Conservation (phyloP, 2,888 invertebrate genomes). For the Pimpla rufipes region DNA sequence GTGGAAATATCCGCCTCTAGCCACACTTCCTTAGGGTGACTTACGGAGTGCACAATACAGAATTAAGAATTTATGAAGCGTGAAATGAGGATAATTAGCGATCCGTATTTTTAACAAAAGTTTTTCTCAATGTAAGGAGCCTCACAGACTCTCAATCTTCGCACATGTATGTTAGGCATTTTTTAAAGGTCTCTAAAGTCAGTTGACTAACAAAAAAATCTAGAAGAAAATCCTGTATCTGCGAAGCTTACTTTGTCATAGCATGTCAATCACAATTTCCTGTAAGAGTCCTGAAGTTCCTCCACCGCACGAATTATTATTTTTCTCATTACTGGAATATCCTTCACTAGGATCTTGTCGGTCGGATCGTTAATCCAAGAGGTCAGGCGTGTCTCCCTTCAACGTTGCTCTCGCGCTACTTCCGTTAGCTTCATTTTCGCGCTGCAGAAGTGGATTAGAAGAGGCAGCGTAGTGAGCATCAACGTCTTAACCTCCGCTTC, state of each 20-base stretch:
- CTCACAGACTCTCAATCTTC: too few species aligned
- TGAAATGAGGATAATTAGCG: background rate
- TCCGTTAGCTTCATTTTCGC: slow-evolving; percentile 82
- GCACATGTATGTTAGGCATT: too few species aligned
- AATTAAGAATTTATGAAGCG: background rate
- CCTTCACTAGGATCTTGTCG: slow-evolving; percentile 51
- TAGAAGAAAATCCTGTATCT: too few species aligned
- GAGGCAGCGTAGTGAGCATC: slow-evolving; percentile 17
- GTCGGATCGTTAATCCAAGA: slow-evolving; percentile 78
- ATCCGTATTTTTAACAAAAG: background rate
- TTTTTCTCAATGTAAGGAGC: too few species aligned
- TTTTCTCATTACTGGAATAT: slow-evolving; percentile 6
- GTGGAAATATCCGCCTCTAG: background rate
- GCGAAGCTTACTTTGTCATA: too few species aligned
- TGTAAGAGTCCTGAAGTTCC: background rate
- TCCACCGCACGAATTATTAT: background rate
- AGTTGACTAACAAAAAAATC: too few species aligned
- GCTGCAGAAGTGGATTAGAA: slow-evolving; percentile 81
- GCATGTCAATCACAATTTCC: too few species aligned
- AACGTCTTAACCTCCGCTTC: slow-evolving; percentile 21
- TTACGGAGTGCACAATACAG: background rate
- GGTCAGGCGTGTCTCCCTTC: slow-evolving; percentile 81
- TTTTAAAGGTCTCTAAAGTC: too few species aligned
- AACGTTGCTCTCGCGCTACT: slow-evolving; percentile 69
- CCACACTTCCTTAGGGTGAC: background rate